phyloP scores from a whole-genome alignment of 2,113 vertebrate genomes.

The Numenius arquata region DNA sequence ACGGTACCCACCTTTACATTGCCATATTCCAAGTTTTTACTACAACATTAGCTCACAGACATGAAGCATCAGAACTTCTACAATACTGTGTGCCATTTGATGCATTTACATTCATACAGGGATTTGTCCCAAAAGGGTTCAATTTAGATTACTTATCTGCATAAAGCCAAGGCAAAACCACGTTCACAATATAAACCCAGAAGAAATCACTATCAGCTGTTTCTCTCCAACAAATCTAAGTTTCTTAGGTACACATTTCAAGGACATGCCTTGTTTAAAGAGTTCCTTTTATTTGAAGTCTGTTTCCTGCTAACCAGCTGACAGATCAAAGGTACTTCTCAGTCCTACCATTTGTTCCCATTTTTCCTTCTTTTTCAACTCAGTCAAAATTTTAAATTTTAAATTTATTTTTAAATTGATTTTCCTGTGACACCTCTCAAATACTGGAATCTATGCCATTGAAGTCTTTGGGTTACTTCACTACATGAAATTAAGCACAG shows the following conservation, averaged over 20 bases:
- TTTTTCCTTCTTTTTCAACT: not conserved
- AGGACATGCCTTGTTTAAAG: slow-evolving; percentile 54
- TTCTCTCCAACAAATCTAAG: slow-evolving; percentile 46
- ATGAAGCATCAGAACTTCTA: not conserved
- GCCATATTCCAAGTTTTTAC: not conserved
- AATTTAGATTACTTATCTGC: not conserved
- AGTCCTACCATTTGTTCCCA: not conserved
- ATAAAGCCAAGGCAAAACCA: not conserved
- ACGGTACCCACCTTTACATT: not conserved
- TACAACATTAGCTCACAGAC: not conserved
- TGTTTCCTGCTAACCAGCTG: slow-evolving; percentile 52
- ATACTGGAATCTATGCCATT: not conserved
- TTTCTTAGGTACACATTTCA: slow-evolving; percentile 43
- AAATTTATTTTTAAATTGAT: not conserved
- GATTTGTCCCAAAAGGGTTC: not conserved
- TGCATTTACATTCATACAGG: not conserved
- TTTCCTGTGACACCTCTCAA: not conserved
- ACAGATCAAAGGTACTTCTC: slow-evolving; percentile 52
- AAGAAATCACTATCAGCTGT: slow-evolving; percentile 58
- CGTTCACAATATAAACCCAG: not conserved
- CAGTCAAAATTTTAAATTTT: not conserved
- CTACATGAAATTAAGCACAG: not conserved
- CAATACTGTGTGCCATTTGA: not conserved
- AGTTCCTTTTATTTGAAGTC: slow-evolving; percentile 28
- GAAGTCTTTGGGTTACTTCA: not conserved